Evolutionary conservation across 1,140 invertebrate genomes (phyloP), one percentile per base, ranked within the genome.

Genomic region (Conus betulinus): DNA sequence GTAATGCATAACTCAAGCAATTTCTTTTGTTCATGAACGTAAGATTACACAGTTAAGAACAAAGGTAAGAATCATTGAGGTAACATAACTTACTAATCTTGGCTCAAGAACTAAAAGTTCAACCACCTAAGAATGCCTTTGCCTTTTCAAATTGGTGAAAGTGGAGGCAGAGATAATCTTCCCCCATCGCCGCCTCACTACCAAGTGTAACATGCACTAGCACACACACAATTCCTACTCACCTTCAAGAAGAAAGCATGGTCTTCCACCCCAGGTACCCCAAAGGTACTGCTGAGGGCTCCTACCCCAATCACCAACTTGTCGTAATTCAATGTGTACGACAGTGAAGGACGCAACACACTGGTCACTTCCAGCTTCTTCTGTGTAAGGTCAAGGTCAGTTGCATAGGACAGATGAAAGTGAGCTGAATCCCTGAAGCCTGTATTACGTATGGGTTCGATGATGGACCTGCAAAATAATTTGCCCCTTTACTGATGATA

Each of bases 181-280:
- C 39, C 57, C 57, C 57, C 57, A 60, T 15, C 57, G 1, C 57
- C 57, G 8, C 4, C 57, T 11, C 57, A 60, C 57, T 11, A 8
- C 8, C 57, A 60, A 8, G 15, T 15, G 8, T 15, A 79, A 15
- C 78, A 79, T 10, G 27, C 78, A 39, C 78, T 39, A 8, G 7
- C 78, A 79, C 27, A 51, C 5, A 79, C 27, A 10, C n/a, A 39
- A 6, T 39, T 39, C 51, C 27, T 25, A 1, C 27, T 55, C 91
- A 95, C 95, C 92, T 96, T 96, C 55, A 96, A 88, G 88, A 95
- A 95, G 88, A 93, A 95, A 13, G 95, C 94, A 93, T 95, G 89
- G 87, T 95, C 93, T 57, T 91, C 82, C 15, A 95, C 95, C 51
- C 95, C 95, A 13, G 95, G 94, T 17, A 95, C 93, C 76, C 93